phyloP scores from a whole-genome alignment of 2,113 vertebrate genomes.

The Rhabdornis inornatus region DNA sequence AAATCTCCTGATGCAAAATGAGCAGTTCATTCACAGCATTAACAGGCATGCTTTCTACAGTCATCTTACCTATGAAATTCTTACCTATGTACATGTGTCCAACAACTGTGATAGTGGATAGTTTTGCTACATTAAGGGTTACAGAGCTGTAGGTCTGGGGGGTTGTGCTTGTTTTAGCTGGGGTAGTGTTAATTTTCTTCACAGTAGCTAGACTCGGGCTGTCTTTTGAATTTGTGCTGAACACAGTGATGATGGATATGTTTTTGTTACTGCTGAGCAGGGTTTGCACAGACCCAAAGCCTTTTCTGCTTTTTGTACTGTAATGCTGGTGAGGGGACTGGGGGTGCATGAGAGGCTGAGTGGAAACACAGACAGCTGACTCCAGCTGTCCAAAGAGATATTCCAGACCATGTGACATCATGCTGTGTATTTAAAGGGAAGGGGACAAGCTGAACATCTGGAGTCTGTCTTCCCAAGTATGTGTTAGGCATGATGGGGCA shows the following conservation, averaged over 20 bases:
- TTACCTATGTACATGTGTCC: not conserved
- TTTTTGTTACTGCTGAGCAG: not conserved
- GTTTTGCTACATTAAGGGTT: not conserved
- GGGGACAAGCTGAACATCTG: not conserved
- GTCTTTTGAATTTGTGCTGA: not conserved
- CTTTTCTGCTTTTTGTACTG: not conserved
- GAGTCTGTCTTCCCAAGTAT: not conserved
- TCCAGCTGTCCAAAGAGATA: not conserved
- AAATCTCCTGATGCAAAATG: not conserved
- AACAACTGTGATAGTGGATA: not conserved
- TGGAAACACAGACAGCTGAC: not conserved
- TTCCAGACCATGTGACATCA: not conserved
- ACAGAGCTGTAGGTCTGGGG: not conserved
- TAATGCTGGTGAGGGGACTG: not conserved
- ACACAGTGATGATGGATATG: too few species aligned
- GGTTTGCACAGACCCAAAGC: not conserved
- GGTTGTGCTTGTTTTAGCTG: not conserved
- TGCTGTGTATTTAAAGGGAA: not conserved
- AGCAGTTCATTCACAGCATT: not conserved
- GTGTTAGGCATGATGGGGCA: rapidly evolving
- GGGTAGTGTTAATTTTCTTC: not conserved
- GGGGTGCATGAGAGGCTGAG: not conserved
- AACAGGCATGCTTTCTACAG: not conserved
- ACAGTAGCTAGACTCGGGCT: too few species aligned
- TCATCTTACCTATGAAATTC: not conserved